phyloP scores from a whole-genome alignment of 37 sponge, comb jelly and placozoan genomes.

The Petrosia ficiformis region DNA sequence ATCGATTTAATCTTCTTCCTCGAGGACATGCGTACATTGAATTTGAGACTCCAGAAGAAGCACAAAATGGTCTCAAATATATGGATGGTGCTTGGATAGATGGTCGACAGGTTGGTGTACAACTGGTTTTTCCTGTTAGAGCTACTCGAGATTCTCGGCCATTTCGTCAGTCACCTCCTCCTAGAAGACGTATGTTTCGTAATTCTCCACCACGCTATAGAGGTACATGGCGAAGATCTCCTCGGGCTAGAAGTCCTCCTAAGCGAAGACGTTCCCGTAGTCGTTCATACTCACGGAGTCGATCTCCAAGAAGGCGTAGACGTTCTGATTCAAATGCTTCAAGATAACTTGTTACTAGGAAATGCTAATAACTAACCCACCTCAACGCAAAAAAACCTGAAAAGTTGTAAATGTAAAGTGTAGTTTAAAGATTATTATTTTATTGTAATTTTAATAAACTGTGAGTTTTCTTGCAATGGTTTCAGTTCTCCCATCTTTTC shows the following conservation, averaged over 20 bases:
- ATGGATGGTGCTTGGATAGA: conserved; percentile 87
- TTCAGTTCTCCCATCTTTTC: no score
- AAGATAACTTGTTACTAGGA: no score
- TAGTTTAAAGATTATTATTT: no score
- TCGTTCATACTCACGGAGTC: neutral
- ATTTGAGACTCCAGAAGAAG: conserved; percentile 52
- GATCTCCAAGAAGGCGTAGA: no score
- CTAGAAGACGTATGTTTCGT: neutral
- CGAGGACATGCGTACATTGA: conserved; percentile 84
- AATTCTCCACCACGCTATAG: conserved; percentile 31
- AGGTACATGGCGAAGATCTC: conserved; percentile 1
- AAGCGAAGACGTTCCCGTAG: conserved; percentile 10
- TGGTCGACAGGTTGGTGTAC: conserved; percentile 61
- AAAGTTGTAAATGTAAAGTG: no score
- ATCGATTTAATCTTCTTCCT: conserved; percentile 57
- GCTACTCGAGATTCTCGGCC: neutral
- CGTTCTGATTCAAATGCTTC: no score
- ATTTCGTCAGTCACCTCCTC: neutral
- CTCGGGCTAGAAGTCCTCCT: conserved; percentile 3
- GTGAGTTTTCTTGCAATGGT: no score
- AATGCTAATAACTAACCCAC: no score
- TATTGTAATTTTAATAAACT: no score
- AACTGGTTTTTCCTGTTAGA: conserved; percentile 61
- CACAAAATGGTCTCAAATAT: conserved; percentile 59
- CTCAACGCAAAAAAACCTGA: no score